Percentiles rank a stretch among this genome's conserved stretches.
Evolutionary conservation across 2,888 invertebrate species (phyloP).

Genomic region (Ceriagrion tenellum): DNA sequence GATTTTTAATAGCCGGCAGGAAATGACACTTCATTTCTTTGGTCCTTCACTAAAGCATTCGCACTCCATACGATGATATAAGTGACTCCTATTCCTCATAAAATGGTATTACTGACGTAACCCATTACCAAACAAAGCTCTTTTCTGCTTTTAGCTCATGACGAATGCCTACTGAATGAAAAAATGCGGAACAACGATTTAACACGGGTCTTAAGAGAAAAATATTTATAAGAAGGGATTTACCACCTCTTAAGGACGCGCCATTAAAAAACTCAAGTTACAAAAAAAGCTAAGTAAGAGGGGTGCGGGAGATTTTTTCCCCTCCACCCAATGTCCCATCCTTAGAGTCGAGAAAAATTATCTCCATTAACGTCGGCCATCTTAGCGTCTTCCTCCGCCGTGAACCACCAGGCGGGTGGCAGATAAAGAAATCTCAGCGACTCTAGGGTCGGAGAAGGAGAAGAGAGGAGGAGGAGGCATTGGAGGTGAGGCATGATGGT

Average conservation of each 20-base stretch:
- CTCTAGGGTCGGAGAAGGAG: too few relatives aligned
- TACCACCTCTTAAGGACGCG: background rate
- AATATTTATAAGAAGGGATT: background rate
- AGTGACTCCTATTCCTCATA: background rate
- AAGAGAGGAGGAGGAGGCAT: background rate
- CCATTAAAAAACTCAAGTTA: background rate
- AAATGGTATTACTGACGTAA: background rate
- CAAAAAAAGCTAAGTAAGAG: background rate
- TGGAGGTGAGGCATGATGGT: background rate
- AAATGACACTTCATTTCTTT: too few relatives aligned
- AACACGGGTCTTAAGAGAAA: background rate
- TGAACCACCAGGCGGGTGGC: background rate
- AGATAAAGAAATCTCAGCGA: slow-evolving; percentile 53
- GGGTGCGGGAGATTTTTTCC: background rate
- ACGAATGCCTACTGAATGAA: background rate
- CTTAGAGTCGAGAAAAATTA: slow-evolving; percentile 26
- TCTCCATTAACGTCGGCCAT: slow-evolving; percentile 60
- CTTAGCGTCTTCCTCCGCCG: background rate
- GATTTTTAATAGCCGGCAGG: too few relatives aligned
- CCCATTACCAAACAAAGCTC: background rate
- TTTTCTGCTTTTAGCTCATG: background rate
- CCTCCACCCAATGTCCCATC: background rate
- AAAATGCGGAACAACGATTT: background rate
- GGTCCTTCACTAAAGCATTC: too few relatives aligned
- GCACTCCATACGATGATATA: background rate